These are phyloP conservation scores for Drosophila kepulauana DNA, from an alignment of 1,140 invertebrate genomes.

Conservation along the genomic window DNA sequence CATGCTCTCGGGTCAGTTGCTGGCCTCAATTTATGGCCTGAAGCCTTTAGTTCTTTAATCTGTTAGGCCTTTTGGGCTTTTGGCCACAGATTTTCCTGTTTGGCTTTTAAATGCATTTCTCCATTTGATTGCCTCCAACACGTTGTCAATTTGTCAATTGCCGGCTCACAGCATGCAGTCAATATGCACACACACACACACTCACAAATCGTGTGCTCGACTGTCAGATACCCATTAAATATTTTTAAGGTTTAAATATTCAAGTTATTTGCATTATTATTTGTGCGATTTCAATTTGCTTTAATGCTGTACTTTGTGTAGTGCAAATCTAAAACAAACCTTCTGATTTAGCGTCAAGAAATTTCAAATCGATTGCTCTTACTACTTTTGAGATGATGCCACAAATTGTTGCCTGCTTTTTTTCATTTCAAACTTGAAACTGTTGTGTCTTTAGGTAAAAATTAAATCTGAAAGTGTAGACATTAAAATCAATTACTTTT, in stretches of 20 bases:
- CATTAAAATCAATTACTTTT: too few species aligned
- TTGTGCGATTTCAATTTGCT: too few species aligned
- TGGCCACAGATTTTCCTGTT: constrained; percentile 1
- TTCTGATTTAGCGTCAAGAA: too few species aligned
- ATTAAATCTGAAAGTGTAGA: too few species aligned
- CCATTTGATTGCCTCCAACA: constrained; percentile 4
- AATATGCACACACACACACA: not conserved
- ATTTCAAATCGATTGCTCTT: too few species aligned
- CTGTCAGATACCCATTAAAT: not conserved
- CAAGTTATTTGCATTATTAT: too few species aligned
- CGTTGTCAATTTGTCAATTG: constrained; percentile 28
- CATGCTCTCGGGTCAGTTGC: constrained; percentile 21
- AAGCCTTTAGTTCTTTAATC: constrained; percentile 3
- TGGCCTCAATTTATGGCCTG: constrained; percentile 22
- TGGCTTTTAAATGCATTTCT: constrained; percentile 3
- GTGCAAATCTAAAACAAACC: too few species aligned
- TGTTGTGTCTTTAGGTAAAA: too few species aligned
- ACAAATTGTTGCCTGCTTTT: too few species aligned
- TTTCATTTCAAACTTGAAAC: too few species aligned
- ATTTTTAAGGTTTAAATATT: not conserved
- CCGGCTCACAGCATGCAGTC: not conserved
- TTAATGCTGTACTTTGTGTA: too few species aligned
- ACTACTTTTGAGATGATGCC: too few species aligned
- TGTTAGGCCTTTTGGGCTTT: not conserved
- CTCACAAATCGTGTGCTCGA: not conserved